Percentiles rank a stretch among this genome's conserved stretches.
Evolutionary conservation across 64 coral and sea anemone species (phyloP).

Genomic region (Platygyra sinensis): DNA sequence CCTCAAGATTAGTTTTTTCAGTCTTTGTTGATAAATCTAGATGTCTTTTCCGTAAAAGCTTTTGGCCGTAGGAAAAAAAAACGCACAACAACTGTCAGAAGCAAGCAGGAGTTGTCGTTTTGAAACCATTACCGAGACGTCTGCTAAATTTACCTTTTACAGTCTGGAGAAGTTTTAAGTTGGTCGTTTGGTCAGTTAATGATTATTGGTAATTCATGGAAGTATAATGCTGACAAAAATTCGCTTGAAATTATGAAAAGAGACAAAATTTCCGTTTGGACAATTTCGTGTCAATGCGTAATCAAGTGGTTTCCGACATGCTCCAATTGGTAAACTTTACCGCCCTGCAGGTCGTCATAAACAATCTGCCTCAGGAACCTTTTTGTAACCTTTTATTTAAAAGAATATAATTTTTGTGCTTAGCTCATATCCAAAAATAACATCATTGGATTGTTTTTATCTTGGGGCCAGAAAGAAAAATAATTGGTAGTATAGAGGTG

Average conservation of each 20-base stretch:
- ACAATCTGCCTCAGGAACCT: slow-evolving; percentile 4
- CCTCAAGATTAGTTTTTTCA: not conserved
- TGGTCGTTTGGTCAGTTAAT: slow-evolving; percentile 38
- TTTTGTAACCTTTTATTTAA: not conserved
- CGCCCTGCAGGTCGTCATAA: slow-evolving; percentile 19
- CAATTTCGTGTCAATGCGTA: slow-evolving; percentile 35
- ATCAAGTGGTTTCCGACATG: slow-evolving; percentile 17
- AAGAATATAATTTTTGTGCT: slow-evolving; percentile 7
- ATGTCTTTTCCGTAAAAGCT: not conserved
- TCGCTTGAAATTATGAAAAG: slow-evolving; percentile 31
- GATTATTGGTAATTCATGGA: slow-evolving; percentile 54
- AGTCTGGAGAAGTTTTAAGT: slow-evolving; percentile 24
- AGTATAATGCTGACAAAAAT: slow-evolving; percentile 49
- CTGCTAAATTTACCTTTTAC: not conserved
- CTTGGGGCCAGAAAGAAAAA: not conserved
- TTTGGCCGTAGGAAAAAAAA: not conserved
- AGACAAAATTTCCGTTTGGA: slow-evolving; percentile 45
- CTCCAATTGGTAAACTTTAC: slow-evolving; percentile 30
- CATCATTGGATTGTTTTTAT: not conserved
- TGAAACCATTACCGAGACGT: not conserved
- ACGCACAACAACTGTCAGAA: not conserved
- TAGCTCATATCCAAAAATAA: not conserved
- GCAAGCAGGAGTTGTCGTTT: not conserved
- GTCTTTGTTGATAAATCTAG: slow-evolving; percentile 35
- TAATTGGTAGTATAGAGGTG: not conserved